Evolutionary conservation across 2,797 vertebrate species (phyloP).

Genomic region (Hybognathus amarus): DNA sequence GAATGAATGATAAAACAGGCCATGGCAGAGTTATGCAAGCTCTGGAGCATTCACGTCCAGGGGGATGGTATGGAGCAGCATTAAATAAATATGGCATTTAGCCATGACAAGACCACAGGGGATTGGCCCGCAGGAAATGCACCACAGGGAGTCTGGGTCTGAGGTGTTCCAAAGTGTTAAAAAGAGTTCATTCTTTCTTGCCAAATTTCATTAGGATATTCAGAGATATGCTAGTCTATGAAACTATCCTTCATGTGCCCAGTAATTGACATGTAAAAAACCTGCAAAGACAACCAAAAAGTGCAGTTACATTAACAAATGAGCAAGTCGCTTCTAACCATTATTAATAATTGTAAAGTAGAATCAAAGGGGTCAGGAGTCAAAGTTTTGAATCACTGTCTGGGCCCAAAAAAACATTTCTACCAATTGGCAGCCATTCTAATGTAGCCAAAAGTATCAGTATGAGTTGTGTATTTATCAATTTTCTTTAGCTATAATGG

Average conservation of each 20-base stretch:
- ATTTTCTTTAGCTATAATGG: neutral
- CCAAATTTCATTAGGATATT: neutral
- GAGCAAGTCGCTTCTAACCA: neutral
- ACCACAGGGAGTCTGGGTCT: neutral
- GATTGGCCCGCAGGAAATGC: neutral
- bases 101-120: neutral
- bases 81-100: conserved; percentile 40
- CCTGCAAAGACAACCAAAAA: neutral
- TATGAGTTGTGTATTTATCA: neutral
- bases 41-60: conserved; percentile 42
- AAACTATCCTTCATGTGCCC: neutral
- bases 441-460: neutral
- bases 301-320: neutral
- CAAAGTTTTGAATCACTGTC: neutral
- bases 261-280: neutral
- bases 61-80: conserved; percentile 30
- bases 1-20: conserved; percentile 48
- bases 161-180: neutral
- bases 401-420: neutral
- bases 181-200: neutral
- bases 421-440: neutral
- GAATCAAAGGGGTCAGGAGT: neutral
- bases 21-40: conserved; percentile 37
- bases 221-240: neutral
- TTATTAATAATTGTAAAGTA: neutral